Evolutionary conservation across 1,140 invertebrate species (phyloP).

Genomic region (Aphaenogaster rudis): DNA sequence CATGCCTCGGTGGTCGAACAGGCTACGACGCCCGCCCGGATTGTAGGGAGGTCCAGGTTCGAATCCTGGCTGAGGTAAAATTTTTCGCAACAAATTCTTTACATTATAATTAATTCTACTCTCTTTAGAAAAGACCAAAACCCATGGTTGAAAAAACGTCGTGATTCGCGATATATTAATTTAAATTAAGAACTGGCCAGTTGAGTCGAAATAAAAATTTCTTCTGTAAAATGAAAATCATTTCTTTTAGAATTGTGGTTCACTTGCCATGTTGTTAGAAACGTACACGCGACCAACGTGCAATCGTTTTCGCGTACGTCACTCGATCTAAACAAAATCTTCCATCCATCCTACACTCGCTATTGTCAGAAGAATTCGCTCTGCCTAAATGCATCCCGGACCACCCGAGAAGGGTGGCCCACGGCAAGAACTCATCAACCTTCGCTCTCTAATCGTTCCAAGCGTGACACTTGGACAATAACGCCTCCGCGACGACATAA

Average conservation of each 20-base stretch:
- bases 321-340: conserved; percentile 18
- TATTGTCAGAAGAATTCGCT: conserved; percentile 18
- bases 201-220: too few species aligned
- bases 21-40: too few species aligned
- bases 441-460: neutral
- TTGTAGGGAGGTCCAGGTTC: too few species aligned
- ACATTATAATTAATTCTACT: too few species aligned
- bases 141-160: too few species aligned
- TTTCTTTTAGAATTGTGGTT: neutral
- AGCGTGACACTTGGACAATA: conserved; percentile 32
- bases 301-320: neutral
- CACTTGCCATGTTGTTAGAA: neutral
- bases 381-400: conserved; percentile 3
- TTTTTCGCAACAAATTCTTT: too few species aligned
- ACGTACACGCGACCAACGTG: neutral
- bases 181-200: too few species aligned
- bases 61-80: too few species aligned
- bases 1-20: too few species aligned
- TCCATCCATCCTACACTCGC: neutral
- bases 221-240: neutral
- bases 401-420: neutral
- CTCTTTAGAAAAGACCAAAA: too few species aligned
- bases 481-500: neutral
- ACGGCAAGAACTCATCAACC: conserved; percentile 1
- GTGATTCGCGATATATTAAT: too few species aligned